These are phyloP conservation scores for Cyprinodon brontotheroides DNA, from an alignment of 2,113 vertebrate species.

Conservation along the genomic window DNA sequence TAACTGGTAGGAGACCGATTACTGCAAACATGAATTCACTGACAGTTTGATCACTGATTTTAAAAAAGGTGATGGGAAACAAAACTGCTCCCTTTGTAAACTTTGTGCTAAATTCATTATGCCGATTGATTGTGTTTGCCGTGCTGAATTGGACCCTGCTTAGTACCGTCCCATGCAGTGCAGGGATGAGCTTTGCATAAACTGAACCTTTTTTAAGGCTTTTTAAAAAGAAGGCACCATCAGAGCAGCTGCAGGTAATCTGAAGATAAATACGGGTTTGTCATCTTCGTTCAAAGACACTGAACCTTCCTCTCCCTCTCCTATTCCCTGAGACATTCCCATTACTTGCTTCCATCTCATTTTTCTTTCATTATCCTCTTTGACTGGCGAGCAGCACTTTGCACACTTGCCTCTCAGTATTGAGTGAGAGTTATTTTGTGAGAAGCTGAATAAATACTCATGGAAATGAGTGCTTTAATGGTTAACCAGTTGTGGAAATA, in stretches of 20 bases:
- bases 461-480: background rate
- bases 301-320: background rate
- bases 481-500: constrained; percentile 6
- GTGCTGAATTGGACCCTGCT: constrained; percentile 6
- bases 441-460: constrained; percentile 2
- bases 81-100: background rate
- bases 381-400: constrained; percentile 14
- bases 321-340: constrained; percentile 35
- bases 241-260: constrained; percentile 24
- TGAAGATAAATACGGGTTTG: constrained; percentile 32
- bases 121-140: constrained; percentile 18
- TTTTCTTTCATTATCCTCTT: constrained; percentile 40
- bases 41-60: constrained; percentile 14
- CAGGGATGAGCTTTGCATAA: constrained; percentile 26
- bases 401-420: constrained; percentile 8
- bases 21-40: constrained; percentile 15
- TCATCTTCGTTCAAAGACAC: constrained; percentile 40
- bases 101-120: constrained; percentile 4
- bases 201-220: background rate
- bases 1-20: background rate
- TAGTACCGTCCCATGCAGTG: background rate
- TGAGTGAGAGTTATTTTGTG: background rate
- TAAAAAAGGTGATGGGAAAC: constrained; percentile 3
- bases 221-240: constrained; percentile 19
- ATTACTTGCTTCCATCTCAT: constrained; percentile 32